Base-by-base conservation (phyloP, 1,140 invertebrate genomes). In the Pseudobourletiella spinata region DNA sequence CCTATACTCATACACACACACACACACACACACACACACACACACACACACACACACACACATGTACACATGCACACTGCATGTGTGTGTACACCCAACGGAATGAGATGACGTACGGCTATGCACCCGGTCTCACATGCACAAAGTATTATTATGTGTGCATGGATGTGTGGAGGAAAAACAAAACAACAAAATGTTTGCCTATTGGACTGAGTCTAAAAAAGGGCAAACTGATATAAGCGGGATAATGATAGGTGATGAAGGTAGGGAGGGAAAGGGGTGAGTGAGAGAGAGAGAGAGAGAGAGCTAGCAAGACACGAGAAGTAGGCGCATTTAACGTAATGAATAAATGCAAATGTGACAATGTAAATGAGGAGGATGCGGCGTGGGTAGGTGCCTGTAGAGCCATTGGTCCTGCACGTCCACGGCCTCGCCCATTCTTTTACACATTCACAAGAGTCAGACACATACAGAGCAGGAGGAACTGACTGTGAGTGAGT, bases 311-410 rank as follows among this genome's bases (percentile, higher is more conserved):
- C 30, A 29, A 42, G 30, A 59, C 46, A 55, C 18, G 56, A 56
- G 44, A 63, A 63, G 61, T 57, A 43, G 46, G 46, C 43, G 29
- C 57, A 63, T 63, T 63, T 66, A 61, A 56, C 50, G 60, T 63
- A 67, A 67, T 67, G 65, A 67, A 63, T 63, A 63, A 61, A 63
- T 63, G 65, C 61, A 67, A 63, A 67, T 63, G 57, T 59, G 57
- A 62, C 58, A 62, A 66, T 66, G 64, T 59, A 66, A 66, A 66
- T 66, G 55, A 66, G 56, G 55, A 59, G 59, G 46, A 50, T 54
- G 61, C 46, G 61, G 58, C 52, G 43, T 61, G 44, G 54, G 54
- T 42, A 55, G 52, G 56, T 54, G 59, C 48, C 60, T 58, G 8
- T 54, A 46, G 32, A 63, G 50, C 52, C 42, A 63, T 63, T 66